phyloP scores from a whole-genome alignment of 2,888 invertebrate species.

The Electrophaes corylata region DNA sequence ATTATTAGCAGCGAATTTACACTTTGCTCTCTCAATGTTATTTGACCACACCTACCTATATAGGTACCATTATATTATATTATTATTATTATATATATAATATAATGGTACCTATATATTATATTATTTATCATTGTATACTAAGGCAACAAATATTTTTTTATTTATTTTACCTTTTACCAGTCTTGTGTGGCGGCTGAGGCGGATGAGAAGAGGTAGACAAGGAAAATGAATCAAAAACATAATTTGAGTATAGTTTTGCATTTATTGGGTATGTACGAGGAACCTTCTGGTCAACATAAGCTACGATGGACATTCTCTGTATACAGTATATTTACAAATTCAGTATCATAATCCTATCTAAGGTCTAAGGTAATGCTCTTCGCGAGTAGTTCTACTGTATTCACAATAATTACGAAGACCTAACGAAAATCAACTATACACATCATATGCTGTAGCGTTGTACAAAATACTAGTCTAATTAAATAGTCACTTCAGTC shows the following conservation, averaged over 20 bases:
- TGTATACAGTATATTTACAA: conserved; percentile 83
- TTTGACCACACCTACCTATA: too few relatives aligned
- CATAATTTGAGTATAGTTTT: conserved; percentile 73
- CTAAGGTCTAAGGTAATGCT: conserved; percentile 70
- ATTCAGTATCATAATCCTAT: conserved; percentile 78
- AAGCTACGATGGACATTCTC: conserved; percentile 82
- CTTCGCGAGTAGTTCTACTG: conserved; percentile 74
- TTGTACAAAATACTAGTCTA: conserved; percentile 80
- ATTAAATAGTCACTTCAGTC: conserved; percentile 59
- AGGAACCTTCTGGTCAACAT: conserved; percentile 84
- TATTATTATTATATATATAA: too few relatives aligned
- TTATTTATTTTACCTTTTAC: not conserved
- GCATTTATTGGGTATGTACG: conserved; percentile 84
- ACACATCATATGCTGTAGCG: conserved; percentile 71
- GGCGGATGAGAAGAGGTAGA: not conserved
- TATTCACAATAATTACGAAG: conserved; percentile 81
- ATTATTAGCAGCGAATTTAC: too few relatives aligned
- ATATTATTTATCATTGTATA: too few relatives aligned
- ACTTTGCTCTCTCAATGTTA: too few relatives aligned
- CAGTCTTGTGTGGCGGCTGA: not conserved
- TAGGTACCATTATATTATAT: too few relatives aligned
- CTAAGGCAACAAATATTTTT: too few relatives aligned
- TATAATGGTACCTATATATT: too few relatives aligned
- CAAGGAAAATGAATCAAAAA: conserved; percentile 50
- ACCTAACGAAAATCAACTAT: conserved; percentile 75